These are phyloP conservation scores for Tauraco erythrolophus DNA, from an alignment of 2,113 vertebrate genomes.

Conservation along the genomic window DNA sequence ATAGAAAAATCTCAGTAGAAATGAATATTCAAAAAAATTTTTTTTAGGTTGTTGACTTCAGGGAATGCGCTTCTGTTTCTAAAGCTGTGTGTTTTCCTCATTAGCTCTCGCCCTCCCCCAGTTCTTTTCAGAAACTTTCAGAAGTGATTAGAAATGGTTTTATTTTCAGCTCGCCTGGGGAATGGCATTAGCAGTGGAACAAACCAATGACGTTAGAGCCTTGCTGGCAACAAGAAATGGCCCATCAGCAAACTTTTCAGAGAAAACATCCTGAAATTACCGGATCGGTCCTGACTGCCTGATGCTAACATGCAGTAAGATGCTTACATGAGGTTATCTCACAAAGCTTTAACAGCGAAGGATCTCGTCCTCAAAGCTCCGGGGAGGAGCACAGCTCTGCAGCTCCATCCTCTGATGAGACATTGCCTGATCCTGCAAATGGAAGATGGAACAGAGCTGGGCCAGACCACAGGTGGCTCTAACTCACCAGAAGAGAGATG, in stretches of 20 bases:
- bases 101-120: neutral
- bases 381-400: neutral
- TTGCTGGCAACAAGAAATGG: neutral
- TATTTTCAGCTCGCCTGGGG: slow-evolving; percentile 25
- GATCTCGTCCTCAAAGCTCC: neutral
- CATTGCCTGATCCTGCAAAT: neutral
- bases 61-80: slow-evolving; percentile 8
- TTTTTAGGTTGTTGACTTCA: slow-evolving; percentile 26
- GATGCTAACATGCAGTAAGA: neutral
- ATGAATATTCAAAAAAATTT: neutral
- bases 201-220: neutral
- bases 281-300: accelerated
- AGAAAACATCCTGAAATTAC: neutral
- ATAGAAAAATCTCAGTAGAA: slow-evolving; percentile 20
- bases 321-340: neutral
- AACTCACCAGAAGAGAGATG: accelerated
- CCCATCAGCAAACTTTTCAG: neutral
- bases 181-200: slow-evolving; percentile 34
- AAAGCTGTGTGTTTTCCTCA: slow-evolving; percentile 15
- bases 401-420: neutral
- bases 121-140: slow-evolving; percentile 34
- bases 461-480: neutral
- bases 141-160: slow-evolving; percentile 49
- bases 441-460: neutral
- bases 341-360: neutral